These are phyloP conservation scores for Drosophila mulleri DNA, from an alignment of 2,888 invertebrate genomes.

Conservation along the genomic window DNA sequence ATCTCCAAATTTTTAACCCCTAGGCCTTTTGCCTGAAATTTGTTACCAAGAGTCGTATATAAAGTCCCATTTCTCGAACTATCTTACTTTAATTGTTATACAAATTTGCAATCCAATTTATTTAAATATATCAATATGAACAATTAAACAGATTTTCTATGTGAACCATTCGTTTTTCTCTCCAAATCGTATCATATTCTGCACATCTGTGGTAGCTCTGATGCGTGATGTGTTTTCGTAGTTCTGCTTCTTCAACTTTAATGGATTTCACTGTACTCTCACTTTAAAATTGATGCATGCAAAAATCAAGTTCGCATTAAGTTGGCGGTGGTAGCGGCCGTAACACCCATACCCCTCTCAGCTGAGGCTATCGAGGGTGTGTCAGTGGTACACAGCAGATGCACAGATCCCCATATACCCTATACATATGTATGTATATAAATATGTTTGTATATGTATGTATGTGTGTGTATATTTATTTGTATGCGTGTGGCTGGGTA, in stretches of 20 bases:
- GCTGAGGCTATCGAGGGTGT: slow-evolving; percentile 63
- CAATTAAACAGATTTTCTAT: no score
- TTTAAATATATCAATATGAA: no score
- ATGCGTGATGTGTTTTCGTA: neutral
- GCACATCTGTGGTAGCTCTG: neutral
- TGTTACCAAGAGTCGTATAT: no score
- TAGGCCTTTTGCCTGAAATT: no score
- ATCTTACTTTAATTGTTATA: no score
- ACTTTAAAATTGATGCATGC: slow-evolving; percentile 52
- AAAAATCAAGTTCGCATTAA: slow-evolving; percentile 56
- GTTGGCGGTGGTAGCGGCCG: slow-evolving; percentile 60
- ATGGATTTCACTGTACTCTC: slow-evolving; percentile 7
- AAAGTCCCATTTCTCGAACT: no score
- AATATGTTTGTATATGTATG: neutral
- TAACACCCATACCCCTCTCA: neutral
- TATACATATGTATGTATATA: neutral
- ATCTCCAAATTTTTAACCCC: no score
- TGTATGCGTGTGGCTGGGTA: slow-evolving; percentile 35
- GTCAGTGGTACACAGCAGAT: slow-evolving; percentile 72
- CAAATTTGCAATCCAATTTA: no score
- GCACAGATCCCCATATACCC: slow-evolving; percentile 50
- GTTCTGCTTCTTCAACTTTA: no score
- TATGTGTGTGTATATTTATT: neutral
- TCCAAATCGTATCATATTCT: neutral
- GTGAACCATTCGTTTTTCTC: no score